Evolutionary conservation across 1,140 invertebrate genomes (phyloP), one percentile per base, ranked within the genome.

Genomic region (Zaprionus lachaisei): DNA sequence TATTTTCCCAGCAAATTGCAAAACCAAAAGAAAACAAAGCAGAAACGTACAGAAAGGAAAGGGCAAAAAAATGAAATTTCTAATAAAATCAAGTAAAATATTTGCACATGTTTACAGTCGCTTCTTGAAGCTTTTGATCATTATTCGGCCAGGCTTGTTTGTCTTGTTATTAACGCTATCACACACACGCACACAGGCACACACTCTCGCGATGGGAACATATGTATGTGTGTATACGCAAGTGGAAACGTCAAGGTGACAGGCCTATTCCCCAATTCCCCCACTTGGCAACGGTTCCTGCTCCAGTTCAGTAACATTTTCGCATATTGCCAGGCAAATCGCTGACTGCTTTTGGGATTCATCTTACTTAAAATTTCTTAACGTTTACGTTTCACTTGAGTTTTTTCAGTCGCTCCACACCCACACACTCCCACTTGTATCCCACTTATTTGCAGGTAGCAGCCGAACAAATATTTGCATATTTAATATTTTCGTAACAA

Each of bases 401-500:
- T 78, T 78, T 83, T 83, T 81, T 55, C 82, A 67, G 57, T 38
- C 62, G 38, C 17, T 56, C 55, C 24, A 20, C 34, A 54, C 28
- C 49, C 28, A 61, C 49, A 69, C 26, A 34, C 31, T 34, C 31
- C 9, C 31, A 34, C 31, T 34, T 34, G 31, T 34, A 11, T 34
- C n/a, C n/a, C n/a, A n/a, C n/a, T 72, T 77, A 86, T 80, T 81
- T 89, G 89, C 78, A 81, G 85, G 84, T 83, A 80, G 75, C 85
- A 81, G 84, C 61, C 78, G 65, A 73, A 79, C 68, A 89, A 89
- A 89, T 89, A 89, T 89, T 89, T 89, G 85, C 84, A 89, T 89
- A 89, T 89, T 89, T 89, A 79, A 89, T 89, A 90, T 89, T 84
- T 90, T 84, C 83, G 85, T 89, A 89, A 72, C 74, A 82, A 83